Conservation (phyloP, 2,888 invertebrate species). For the Mongoloraphidia duomilia region DNA sequence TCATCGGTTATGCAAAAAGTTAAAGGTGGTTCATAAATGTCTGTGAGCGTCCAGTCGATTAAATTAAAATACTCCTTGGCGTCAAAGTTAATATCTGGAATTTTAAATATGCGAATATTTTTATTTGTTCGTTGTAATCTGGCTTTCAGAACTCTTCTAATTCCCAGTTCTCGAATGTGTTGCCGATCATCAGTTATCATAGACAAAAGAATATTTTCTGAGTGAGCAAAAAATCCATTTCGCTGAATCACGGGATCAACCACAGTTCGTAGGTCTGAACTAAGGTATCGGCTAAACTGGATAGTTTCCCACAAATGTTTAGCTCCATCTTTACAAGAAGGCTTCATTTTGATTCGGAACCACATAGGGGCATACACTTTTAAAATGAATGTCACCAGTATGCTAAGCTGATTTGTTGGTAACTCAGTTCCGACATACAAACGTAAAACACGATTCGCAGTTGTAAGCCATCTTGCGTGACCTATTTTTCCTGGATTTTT, state of each 20-base stretch:
- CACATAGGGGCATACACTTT: constrained; percentile 15
- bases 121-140: neutral
- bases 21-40: constrained; percentile 1
- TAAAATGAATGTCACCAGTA: constrained; percentile 9
- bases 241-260: constrained; percentile 11
- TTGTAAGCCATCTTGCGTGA: constrained; percentile 11
- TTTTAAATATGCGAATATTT: neutral
- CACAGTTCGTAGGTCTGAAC: constrained; percentile 3
- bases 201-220: constrained; percentile 18
- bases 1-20: neutral
- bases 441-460: too few relatives aligned
- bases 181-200: constrained; percentile 15
- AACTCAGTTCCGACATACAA: constrained; percentile 8
- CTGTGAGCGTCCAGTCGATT: constrained; percentile 4
- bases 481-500: constrained; percentile 9
- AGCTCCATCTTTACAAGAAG: constrained; percentile 6
- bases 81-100: constrained; percentile 7
- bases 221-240: constrained; percentile 18
- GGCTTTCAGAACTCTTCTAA: constrained; percentile 16
- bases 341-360: constrained; percentile 11
- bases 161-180: constrained; percentile 16
- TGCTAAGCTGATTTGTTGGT: constrained; percentile 9
- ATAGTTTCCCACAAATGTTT: constrained; percentile 8
- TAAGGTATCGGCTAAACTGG: constrained; percentile 6
- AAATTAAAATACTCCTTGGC: constrained; percentile 6